phyloP scores from a whole-genome alignment of 2,113 vertebrate species.

The Scomber japonicus region DNA sequence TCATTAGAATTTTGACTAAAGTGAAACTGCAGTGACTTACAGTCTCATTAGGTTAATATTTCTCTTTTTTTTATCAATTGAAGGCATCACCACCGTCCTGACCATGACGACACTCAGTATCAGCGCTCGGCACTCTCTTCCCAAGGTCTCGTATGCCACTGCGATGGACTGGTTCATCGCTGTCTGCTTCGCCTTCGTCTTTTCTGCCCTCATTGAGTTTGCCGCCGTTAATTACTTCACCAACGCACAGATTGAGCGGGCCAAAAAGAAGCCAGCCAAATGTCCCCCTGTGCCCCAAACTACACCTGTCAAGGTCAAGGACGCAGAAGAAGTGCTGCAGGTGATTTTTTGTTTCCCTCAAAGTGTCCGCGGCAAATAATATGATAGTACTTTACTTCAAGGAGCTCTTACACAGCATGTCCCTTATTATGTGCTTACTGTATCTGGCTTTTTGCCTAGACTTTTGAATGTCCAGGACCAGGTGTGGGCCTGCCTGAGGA shows the following conservation, averaged over 20 bases:
- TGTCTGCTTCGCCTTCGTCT: slow-evolving; percentile 98
- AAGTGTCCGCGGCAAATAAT: slow-evolving; percentile 42
- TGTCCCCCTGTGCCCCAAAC: slow-evolving; percentile 85
- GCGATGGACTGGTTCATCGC: slow-evolving; percentile 99
- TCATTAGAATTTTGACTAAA: neutral
- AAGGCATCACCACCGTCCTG: slow-evolving; percentile 98
- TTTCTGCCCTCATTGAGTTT: slow-evolving; percentile 98
- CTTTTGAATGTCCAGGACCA: slow-evolving; percentile 14
- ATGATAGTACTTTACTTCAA: slow-evolving; percentile 47
- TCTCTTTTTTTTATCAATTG: slow-evolving; percentile 27
- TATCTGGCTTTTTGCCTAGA: slow-evolving; percentile 43
- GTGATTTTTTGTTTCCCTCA: slow-evolving; percentile 80
- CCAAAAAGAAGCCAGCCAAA: slow-evolving; percentile 92
- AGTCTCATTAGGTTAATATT: neutral
- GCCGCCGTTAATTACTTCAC: slow-evolving; percentile 99
- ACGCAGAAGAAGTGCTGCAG: slow-evolving; percentile 86
- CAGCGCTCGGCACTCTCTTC: slow-evolving; percentile 97
- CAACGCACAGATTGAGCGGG: slow-evolving; percentile 91
- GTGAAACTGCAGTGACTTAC: neutral
- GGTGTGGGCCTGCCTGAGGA: slow-evolving; percentile 37
- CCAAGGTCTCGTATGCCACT: slow-evolving; percentile 98
- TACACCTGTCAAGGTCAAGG: slow-evolving; percentile 86
- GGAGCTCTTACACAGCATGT: slow-evolving; percentile 58
- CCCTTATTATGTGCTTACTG: slow-evolving; percentile 53
- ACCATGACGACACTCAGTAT: slow-evolving; percentile 99